These are phyloP conservation scores for Oikopleura dioica DNA, from an alignment of 23 tunicate genomes.

Conservation along the genomic window DNA sequence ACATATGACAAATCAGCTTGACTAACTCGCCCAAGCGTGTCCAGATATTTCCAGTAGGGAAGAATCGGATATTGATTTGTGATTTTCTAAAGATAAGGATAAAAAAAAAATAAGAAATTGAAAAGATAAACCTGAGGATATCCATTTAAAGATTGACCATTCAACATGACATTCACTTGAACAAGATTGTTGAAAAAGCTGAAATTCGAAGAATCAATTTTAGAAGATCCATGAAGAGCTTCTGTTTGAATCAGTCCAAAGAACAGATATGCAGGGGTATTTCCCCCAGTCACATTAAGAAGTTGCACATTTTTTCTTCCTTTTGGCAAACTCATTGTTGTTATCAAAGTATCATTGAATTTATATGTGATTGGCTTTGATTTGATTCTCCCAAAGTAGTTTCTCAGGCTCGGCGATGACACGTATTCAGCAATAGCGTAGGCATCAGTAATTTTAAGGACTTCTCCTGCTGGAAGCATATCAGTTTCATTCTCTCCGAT, in stretches of 20 bases:
- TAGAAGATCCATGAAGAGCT: background rate
- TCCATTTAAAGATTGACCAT: background rate
- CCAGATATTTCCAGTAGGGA: background rate
- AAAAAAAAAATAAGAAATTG: too few species aligned
- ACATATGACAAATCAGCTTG: background rate
- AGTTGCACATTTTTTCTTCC: background rate
- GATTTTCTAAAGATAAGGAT: too few species aligned
- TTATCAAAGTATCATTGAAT: background rate
- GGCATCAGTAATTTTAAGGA: background rate
- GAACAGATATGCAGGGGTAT: background rate
- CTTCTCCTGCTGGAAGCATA: background rate
- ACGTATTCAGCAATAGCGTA: background rate
- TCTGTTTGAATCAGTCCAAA: background rate
- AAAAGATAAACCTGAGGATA: too few species aligned
- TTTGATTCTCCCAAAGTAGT: background rate
- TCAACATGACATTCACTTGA: background rate
- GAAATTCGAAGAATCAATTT: background rate
- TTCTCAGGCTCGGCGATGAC: background rate
- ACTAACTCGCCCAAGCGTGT: background rate
- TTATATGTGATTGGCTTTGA: background rate
- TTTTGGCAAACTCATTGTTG: background rate
- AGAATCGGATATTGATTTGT: background rate
- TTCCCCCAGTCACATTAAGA: background rate
- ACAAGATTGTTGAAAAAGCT: background rate
- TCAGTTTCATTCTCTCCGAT: background rate